Evolutionary conservation across 2,888 invertebrate species (phyloP), one percentile per base, ranked within the genome.

Genomic region (Lasioglossum leucozonium): DNA sequence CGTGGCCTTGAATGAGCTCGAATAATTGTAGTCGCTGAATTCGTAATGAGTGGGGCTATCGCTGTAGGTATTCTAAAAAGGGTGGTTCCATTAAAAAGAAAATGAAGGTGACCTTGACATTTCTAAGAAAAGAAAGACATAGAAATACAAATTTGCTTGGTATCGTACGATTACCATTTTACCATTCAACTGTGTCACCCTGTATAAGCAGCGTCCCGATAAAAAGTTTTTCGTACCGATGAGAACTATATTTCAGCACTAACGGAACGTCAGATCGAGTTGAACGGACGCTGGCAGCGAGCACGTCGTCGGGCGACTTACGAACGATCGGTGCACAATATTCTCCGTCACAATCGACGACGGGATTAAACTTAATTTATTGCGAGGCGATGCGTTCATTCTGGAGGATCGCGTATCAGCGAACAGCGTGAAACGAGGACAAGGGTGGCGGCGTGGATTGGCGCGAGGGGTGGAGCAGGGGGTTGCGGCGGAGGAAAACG

Each of bases 341-440:
- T 11, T 67, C 67, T 18, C 4, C 67, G 67, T 67, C 13, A 34
- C 22, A 55, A 72, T 34, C 81, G 42, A 6, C 30, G 34, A 73
- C 26, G 26, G 42, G 44, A 58, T 82, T 44, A n/a, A 26, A 18
- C 51, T 51, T 72, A 79, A 79, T 72, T 79, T 42, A 22, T 30
- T 10, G n/a, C 42, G n/a, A 62, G 30, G 13, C 47, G 16, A 22
- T 16, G 22, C 30, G 72, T 30, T 71, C 47, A 13, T 30, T 26
- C 62, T 42, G 2, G 26, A 51, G 34, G n/a, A 51, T n/a, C 37
- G 18, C 40, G 34, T n/a, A 42, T 16, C 74, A 37, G 42, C 51
- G 58, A 51, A 44, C 16, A 40, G 44, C 58, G 71, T 30, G 81
- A 44, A 58, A 78, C 78, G 55, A 55, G 81, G 37, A 18, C 62